A percentile compares a stretch with the other conserved stretches of the same genome.
phyloP scores from a whole-genome alignment of 92 coral and sea anemone species.

The Epizoanthus scotinus region DNA sequence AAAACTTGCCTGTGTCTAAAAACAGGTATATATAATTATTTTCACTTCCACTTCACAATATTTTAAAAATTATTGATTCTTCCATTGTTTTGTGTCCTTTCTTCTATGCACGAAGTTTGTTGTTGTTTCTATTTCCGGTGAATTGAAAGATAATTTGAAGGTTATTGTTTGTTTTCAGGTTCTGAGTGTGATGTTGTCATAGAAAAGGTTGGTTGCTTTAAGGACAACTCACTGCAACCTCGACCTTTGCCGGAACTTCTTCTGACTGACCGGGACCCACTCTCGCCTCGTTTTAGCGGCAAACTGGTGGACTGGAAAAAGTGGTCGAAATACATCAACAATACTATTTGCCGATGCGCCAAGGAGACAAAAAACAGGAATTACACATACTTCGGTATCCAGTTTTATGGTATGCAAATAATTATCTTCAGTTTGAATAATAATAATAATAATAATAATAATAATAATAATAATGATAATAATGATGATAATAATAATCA shows the following conservation, averaged over 20 bases:
- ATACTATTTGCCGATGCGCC: slow-evolving; percentile 33
- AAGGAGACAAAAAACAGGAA: background rate
- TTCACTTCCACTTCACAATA: too few species aligned
- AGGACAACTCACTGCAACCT: background rate
- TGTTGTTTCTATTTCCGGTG: too few species aligned
- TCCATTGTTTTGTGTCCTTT: too few species aligned
- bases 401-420: slow-evolving; percentile 25
- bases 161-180: background rate
- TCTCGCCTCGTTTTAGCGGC: slow-evolving; percentile 25
- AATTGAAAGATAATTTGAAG: too few species aligned
- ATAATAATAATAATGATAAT: too few species aligned
- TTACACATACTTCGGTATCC: slow-evolving; percentile 22
- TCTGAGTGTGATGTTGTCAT: slow-evolving; percentile 1
- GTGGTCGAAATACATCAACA: slow-evolving; percentile 6
- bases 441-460: too few species aligned
- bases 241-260: slow-evolving; percentile 24
- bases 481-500: too few species aligned
- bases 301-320: slow-evolving; percentile 16
- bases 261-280: slow-evolving; percentile 32
- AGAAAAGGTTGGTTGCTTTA: slow-evolving; percentile 20
- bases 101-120: too few species aligned
- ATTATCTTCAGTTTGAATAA: too few species aligned
- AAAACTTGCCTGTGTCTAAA: too few species aligned
- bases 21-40: too few species aligned
- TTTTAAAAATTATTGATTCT: too few species aligned